These are phyloP conservation scores for Agrotis segetum DNA, from an alignment of 2,888 invertebrate species.

Conservation along the genomic window DNA sequence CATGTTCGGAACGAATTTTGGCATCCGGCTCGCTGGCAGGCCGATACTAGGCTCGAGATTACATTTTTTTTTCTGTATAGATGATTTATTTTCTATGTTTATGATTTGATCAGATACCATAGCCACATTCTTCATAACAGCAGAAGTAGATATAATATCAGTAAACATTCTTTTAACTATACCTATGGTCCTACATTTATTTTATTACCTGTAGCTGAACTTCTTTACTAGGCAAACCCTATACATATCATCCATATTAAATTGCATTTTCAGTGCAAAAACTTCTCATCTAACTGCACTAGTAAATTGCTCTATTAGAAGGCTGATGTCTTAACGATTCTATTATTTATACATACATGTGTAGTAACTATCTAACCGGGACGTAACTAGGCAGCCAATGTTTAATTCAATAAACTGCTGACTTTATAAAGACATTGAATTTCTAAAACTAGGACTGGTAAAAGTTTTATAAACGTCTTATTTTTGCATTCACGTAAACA, in stretches of 20 bases:
- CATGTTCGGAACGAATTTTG: slow-evolving; percentile 51
- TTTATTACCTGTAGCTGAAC: neutral
- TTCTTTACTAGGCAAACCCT: neutral
- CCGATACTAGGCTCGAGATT: slow-evolving; percentile 25
- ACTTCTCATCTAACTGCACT: neutral
- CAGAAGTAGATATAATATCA: no score
- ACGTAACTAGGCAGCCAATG: slow-evolving; percentile 39
- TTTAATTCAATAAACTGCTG: slow-evolving; percentile 45
- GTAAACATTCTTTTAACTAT: neutral
- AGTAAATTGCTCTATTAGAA: slow-evolving; percentile 29
- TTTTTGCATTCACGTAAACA: slow-evolving; percentile 22
- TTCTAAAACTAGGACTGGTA: slow-evolving; percentile 39
- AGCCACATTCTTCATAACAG: no score
- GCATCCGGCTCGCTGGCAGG: slow-evolving; percentile 41
- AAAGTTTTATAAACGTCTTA: slow-evolving; percentile 19
- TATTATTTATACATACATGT: slow-evolving; percentile 31
- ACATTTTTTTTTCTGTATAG: slow-evolving; percentile 34
- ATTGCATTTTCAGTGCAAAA: slow-evolving; percentile 6
- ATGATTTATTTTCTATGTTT: slow-evolving; percentile 4
- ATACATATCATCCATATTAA: slow-evolving; percentile 10
- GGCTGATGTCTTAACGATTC: slow-evolving; percentile 33
- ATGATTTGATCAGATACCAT: no score
- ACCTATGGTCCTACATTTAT: neutral
- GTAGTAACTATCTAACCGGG: slow-evolving; percentile 28
- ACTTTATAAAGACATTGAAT: slow-evolving; percentile 39